Conservation (phyloP, 1,140 invertebrate genomes). For the Laupala kohalensis region DNA sequence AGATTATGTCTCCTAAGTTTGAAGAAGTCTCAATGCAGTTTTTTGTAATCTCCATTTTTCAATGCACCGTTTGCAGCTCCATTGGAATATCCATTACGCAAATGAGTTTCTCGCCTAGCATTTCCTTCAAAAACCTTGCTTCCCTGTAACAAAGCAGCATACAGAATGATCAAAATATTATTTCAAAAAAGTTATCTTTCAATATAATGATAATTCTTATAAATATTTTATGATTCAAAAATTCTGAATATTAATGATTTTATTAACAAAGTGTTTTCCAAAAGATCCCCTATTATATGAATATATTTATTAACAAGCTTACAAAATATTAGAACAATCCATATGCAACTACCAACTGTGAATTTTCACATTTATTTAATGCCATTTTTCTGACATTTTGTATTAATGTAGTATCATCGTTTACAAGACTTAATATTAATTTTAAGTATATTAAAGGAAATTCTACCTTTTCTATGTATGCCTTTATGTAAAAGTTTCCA, state of each 20-base stretch:
- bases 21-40: background rate
- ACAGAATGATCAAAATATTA: background rate
- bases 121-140: background rate
- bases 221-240: background rate
- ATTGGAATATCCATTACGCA: background rate
- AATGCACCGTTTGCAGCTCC: background rate
- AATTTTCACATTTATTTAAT: background rate
- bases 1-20: background rate
- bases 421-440: background rate
- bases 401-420: background rate
- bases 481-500: conserved; percentile 79
- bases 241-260: no score
- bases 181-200: background rate
- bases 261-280: no score
- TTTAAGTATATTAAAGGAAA: background rate
- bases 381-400: background rate
- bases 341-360: no score
- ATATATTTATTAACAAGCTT: background rate
- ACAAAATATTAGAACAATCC: no score
- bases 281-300: background rate
- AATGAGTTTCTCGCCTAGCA: background rate
- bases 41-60: background rate
- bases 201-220: background rate
- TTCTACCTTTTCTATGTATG: conserved; percentile 59
- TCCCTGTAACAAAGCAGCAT: background rate